These are phyloP conservation scores for Microplitis manilae DNA, from an alignment of 2,888 invertebrate species.

Conservation along the genomic window DNA sequence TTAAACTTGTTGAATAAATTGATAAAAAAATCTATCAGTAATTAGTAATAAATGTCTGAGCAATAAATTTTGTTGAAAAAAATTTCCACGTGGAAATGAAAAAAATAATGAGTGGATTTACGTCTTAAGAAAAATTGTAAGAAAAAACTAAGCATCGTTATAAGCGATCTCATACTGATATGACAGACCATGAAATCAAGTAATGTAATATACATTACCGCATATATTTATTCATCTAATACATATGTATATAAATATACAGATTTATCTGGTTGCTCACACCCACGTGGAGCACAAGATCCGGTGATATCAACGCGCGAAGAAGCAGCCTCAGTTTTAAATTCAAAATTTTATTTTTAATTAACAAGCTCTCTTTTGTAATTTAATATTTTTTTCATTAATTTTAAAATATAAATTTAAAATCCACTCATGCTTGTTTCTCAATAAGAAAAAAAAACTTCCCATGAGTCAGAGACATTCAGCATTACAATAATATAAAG, in stretches of 20 bases:
- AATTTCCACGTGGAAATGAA: too few species aligned
- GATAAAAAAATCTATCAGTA: too few species aligned
- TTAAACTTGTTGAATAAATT: too few species aligned
- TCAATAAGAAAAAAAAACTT: constrained; percentile 10
- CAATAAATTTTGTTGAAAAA: too few species aligned
- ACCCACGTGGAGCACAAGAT: constrained; percentile 15
- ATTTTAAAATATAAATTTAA: not conserved
- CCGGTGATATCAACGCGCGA: constrained; percentile 31
- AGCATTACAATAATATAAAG: not conserved
- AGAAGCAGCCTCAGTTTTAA: not conserved
- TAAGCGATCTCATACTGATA: constrained; percentile 7
- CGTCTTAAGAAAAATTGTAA: not conserved
- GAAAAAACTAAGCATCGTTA: not conserved
- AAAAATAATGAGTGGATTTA: too few species aligned
- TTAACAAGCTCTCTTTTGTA: not conserved
- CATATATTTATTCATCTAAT: not conserved
- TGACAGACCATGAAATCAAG: constrained; percentile 9
- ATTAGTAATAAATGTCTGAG: too few species aligned
- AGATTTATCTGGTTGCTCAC: not conserved
- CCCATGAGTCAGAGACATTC: not conserved
- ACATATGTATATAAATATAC: not conserved
- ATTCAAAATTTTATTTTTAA: not conserved
- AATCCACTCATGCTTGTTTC: not conserved
- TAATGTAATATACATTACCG: not conserved
- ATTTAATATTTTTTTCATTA: not conserved